Percentiles rank a stretch among this genome's conserved stretches.
Evolutionary conservation across 2,888 invertebrate species (phyloP).

Genomic region (Rugalucina vietnamica): DNA sequence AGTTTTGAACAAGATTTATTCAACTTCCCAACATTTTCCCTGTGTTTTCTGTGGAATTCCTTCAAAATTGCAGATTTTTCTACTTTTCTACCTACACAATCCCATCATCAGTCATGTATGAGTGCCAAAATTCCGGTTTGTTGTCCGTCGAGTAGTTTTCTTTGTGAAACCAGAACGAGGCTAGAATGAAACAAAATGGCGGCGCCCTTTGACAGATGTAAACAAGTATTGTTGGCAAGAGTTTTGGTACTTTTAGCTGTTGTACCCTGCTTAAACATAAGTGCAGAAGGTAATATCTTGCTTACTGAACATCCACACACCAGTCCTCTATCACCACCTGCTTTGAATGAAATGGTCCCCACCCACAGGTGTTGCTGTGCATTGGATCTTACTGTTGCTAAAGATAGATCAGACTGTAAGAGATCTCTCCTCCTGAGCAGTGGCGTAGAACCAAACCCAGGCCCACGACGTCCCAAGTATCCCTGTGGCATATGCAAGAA

Average conservation of each 20-base stretch:
- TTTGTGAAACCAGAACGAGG: neutral
- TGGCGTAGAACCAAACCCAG: conserved; percentile 42
- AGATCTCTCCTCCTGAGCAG: neutral
- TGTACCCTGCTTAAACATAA: neutral
- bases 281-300: neutral
- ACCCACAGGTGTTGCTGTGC: neutral
- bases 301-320: neutral
- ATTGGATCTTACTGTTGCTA: neutral
- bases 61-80: neutral
- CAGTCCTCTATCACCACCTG: neutral
- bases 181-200: conserved; percentile 11
- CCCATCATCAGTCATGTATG: neutral
- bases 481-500: conserved; percentile 32
- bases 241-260: neutral
- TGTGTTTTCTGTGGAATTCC: neutral
- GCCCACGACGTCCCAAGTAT: conserved; percentile 29
- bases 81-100: neutral
- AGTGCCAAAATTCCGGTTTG: neutral
- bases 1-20: neutral
- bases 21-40: neutral
- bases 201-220: conserved; percentile 2
- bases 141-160: neutral
- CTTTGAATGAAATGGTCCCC: neutral
- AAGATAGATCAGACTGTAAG: neutral
- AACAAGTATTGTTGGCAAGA: neutral